These are phyloP conservation scores for Halichoeres trimaculatus DNA, from an alignment of 2,113 vertebrate genomes.

Conservation along the genomic window DNA sequence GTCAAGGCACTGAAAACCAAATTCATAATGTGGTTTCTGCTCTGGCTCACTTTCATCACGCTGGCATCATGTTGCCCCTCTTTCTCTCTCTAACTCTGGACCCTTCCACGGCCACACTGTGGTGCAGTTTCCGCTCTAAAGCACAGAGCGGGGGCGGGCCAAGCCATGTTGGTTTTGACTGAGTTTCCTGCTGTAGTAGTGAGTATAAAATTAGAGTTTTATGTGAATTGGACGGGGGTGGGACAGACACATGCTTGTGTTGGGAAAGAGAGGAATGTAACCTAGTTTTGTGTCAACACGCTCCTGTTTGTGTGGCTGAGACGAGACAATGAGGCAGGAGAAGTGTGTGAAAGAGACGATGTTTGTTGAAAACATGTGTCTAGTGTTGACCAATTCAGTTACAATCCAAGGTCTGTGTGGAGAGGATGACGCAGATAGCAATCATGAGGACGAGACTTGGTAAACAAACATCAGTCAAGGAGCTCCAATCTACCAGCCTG, in stretches of 20 bases:
- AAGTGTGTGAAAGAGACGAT: slow-evolving; percentile 10
- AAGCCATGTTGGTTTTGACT: slow-evolving; percentile 84
- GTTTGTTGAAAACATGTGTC: slow-evolving; percentile 21
- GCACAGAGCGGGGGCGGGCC: slow-evolving; percentile 80
- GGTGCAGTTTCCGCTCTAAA: slow-evolving; percentile 88
- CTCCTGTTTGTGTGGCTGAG: slow-evolving; percentile 13
- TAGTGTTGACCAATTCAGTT: slow-evolving; percentile 28
- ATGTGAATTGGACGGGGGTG: slow-evolving; percentile 64
- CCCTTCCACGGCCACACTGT: slow-evolving; percentile 84
- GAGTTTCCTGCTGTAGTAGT: slow-evolving; percentile 84
- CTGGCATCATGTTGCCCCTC: slow-evolving; percentile 15
- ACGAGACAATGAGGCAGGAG: slow-evolving; percentile 25
- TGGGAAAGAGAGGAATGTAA: slow-evolving; percentile 68
- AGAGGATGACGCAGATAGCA: background rate
- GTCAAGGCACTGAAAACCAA: slow-evolving; percentile 19
- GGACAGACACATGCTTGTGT: slow-evolving; percentile 53
- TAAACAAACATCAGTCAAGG: background rate
- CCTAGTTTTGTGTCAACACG: slow-evolving; percentile 70
- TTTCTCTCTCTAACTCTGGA: slow-evolving; percentile 7
- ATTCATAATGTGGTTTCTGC: slow-evolving; percentile 33
- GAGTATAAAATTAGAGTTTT: slow-evolving; percentile 73
- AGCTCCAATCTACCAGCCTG: background rate
- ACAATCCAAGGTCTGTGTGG: slow-evolving; percentile 21
- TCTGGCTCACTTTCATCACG: slow-evolving; percentile 12
- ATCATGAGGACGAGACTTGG: background rate